Evolutionary conservation across 2,888 invertebrate species (phyloP).

Genomic region (Xestia xanthographa): DNA sequence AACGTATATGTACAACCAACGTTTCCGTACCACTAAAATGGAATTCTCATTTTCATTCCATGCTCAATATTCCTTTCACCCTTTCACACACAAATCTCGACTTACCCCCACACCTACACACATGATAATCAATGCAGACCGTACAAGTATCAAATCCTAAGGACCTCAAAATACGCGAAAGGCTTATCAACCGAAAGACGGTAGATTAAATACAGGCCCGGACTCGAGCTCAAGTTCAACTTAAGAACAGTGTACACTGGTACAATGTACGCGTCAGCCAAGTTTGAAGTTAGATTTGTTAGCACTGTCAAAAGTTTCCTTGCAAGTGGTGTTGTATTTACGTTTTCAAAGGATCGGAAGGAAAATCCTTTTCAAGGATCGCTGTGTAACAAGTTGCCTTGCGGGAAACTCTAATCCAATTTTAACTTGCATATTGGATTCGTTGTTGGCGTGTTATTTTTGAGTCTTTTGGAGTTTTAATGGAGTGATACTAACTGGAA

Average conservation of each 20-base stretch:
- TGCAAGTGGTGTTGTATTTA: constrained; percentile 58
- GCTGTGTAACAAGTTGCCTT: constrained; percentile 51
- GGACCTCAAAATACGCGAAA: constrained; percentile 37
- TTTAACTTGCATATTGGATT: constrained; percentile 46
- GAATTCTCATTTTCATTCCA: background rate
- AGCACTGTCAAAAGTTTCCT: constrained; percentile 51
- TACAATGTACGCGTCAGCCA: constrained; percentile 51
- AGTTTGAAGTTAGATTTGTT: constrained; percentile 59
- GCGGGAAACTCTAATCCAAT: constrained; percentile 57
- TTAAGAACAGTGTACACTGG: constrained; percentile 44
- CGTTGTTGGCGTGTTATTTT: constrained; percentile 39
- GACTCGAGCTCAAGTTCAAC: constrained; percentile 44
- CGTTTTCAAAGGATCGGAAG: constrained; percentile 45
- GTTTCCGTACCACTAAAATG: background rate
- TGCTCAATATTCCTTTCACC: background rate
- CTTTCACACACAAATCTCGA: constrained; percentile 14
- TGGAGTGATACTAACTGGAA: constrained; percentile 3
- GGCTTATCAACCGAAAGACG: constrained; percentile 47
- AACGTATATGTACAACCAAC: background rate
- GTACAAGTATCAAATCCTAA: constrained; percentile 15
- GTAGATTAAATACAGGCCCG: constrained; percentile 58
- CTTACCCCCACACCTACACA: background rate
- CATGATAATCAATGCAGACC: constrained; percentile 32
- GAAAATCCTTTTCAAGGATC: constrained; percentile 48
- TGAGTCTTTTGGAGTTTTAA: constrained; percentile 28